Percentiles rank a stretch among this genome's conserved stretches.
phyloP scores from a whole-genome alignment of 1,140 invertebrate genomes.

The Agrypnia vestita region DNA sequence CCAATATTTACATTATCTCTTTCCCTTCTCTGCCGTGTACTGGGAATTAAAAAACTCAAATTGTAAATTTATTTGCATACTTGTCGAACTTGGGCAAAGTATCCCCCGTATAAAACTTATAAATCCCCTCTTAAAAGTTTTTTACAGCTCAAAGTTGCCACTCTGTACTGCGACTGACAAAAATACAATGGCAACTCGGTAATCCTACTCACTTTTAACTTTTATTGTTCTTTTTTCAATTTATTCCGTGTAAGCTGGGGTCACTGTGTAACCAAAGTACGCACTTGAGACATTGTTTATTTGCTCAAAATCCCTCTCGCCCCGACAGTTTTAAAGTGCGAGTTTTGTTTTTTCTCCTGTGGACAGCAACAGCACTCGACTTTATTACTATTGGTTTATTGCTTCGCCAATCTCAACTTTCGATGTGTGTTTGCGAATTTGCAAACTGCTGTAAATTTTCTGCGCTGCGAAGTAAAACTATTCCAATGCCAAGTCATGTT shows the following conservation, averaged over 20 bases:
- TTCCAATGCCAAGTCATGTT: too few species aligned
- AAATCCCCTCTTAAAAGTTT: conserved; percentile 40
- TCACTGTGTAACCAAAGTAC: conserved; percentile 32
- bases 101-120: conserved; percentile 26
- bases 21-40: too few species aligned
- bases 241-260: conserved; percentile 42
- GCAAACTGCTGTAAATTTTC: conserved; percentile 37
- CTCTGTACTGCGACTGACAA: conserved; percentile 26
- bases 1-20: too few species aligned
- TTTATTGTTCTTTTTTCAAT: conserved; percentile 46
- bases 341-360: conserved; percentile 3
- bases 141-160: conserved; percentile 38
- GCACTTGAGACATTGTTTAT: conserved; percentile 22
- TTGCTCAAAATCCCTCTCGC: background rate
- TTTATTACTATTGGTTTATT: conserved; percentile 44
- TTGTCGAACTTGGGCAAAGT: background rate
- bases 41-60: too few species aligned
- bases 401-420: background rate
- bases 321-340: background rate
- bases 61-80: background rate
- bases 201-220: conserved; percentile 29
- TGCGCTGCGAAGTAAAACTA: background rate
- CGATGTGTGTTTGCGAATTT: conserved; percentile 40
- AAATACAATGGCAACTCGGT: conserved; percentile 38
- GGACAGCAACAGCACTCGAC: conserved; percentile 19